Conservation (phyloP, 2,113 vertebrate genomes). For the Phaethornis superciliosus region DNA sequence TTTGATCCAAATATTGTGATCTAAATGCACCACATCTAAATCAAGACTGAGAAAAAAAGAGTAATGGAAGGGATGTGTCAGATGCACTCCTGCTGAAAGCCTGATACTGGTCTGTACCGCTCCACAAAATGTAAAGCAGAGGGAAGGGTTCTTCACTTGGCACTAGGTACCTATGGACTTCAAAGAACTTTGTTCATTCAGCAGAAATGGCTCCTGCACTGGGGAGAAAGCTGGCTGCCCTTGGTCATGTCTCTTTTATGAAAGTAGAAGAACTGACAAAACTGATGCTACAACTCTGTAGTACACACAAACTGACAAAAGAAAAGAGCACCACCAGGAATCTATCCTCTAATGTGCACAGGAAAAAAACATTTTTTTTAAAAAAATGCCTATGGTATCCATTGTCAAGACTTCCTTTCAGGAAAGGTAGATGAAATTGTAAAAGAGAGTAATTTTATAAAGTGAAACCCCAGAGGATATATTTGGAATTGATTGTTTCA, state of each 20-base stretch:
- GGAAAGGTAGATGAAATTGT: not conserved
- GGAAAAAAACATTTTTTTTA: not conserved
- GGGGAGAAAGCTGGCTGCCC: not conserved
- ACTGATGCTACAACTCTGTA: not conserved
- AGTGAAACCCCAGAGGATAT: not conserved
- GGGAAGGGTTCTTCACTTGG: not conserved
- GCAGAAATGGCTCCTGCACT: not conserved
- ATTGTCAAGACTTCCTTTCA: not conserved
- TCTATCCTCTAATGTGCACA: not conserved
- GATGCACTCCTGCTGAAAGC: not conserved
- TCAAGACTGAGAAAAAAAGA: not conserved
- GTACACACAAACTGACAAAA: not conserved
- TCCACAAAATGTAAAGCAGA: not conserved
- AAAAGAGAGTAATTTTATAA: not conserved
- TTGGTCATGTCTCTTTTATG: not conserved
- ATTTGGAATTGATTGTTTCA: not conserved
- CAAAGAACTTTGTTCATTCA: not conserved
- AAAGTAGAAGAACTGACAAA: not conserved
- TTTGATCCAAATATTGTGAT: not conserved
- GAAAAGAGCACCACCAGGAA: not conserved
- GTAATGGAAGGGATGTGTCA: not conserved
- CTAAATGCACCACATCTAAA: not conserved
- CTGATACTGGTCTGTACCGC: not conserved
- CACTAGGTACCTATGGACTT: not conserved
- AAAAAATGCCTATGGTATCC: not conserved